A percentile compares a stretch with the other conserved stretches of the same genome.
phyloP scores from a whole-genome alignment of 30 jellyfish, hydroid and myxozoan species.

The Turritopsis dohrnii region DNA sequence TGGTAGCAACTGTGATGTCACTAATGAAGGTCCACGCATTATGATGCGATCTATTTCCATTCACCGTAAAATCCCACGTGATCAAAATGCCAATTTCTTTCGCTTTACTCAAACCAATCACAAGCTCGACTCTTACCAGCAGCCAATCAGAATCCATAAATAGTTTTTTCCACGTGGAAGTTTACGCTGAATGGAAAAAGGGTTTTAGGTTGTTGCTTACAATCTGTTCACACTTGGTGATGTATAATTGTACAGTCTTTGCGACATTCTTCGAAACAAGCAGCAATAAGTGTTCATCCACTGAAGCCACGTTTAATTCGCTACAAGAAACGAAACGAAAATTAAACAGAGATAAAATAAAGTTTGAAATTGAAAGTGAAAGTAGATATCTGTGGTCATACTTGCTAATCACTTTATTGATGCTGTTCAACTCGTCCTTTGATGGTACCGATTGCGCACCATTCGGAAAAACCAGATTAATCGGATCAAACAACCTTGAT shows the following conservation, averaged over 20 bases:
- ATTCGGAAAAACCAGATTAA: constrained; percentile 81
- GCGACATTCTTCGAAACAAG: constrained; percentile 75
- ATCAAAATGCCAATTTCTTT: too few species aligned
- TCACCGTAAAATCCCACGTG: too few species aligned
- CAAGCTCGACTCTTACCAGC: too few species aligned
- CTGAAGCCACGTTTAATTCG: constrained; percentile 85
- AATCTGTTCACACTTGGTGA: constrained; percentile 84
- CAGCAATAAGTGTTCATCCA: constrained; percentile 69
- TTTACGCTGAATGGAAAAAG: too few species aligned
- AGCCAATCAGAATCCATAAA: not conserved
- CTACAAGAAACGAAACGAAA: constrained; percentile 12
- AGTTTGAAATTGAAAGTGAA: not conserved
- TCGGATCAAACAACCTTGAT: constrained; percentile 83
- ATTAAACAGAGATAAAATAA: not conserved
- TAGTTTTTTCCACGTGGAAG: not conserved
- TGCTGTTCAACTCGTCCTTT: constrained; percentile 74
- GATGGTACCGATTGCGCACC: constrained; percentile 78
- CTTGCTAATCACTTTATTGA: constrained; percentile 79
- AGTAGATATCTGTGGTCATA: not conserved
- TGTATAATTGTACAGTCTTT: constrained; percentile 82
- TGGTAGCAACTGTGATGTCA: too few species aligned
- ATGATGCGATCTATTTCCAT: too few species aligned
- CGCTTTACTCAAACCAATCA: too few species aligned
- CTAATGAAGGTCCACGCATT: too few species aligned
- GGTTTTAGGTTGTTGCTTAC: constrained; percentile 38